Evolutionary conservation across 2,797 vertebrate genomes (phyloP).

Genomic region (Pseudomugil tenellus): DNA sequence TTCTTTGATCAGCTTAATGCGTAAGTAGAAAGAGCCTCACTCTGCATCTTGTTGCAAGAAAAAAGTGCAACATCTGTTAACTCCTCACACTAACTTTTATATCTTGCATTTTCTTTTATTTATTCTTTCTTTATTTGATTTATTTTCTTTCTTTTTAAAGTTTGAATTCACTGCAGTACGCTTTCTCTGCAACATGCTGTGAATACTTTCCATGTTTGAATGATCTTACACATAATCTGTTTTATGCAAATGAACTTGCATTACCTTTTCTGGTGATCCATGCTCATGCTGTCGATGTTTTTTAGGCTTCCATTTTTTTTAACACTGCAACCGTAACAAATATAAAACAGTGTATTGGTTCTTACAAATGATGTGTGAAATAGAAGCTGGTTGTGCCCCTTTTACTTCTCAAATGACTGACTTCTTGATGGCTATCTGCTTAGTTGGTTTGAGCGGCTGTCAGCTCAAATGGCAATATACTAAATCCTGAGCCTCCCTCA

Average conservation of each 20-base stretch:
- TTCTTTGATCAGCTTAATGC: background rate
- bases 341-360: background rate
- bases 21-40: no score
- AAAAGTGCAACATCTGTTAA: no score
- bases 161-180: no score
- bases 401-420: constrained; percentile 12
- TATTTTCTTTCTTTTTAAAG: no score
- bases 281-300: background rate
- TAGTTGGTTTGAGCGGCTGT: constrained; percentile 40
- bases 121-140: no score
- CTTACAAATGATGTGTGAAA: background rate
- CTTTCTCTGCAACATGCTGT: no score
- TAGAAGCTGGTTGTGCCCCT: background rate
- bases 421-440: constrained; percentile 30
- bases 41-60: background rate
- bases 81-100: no score
- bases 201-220: no score
- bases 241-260: background rate
- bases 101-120: no score
- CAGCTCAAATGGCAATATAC: constrained; percentile 36
- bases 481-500: constrained; percentile 39
- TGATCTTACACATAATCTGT: no score
- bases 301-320: background rate
- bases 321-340: background rate
- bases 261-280: background rate